Conservation (phyloP, 2,797 vertebrate genomes). For the Gymnopithys bicolor region DNA sequence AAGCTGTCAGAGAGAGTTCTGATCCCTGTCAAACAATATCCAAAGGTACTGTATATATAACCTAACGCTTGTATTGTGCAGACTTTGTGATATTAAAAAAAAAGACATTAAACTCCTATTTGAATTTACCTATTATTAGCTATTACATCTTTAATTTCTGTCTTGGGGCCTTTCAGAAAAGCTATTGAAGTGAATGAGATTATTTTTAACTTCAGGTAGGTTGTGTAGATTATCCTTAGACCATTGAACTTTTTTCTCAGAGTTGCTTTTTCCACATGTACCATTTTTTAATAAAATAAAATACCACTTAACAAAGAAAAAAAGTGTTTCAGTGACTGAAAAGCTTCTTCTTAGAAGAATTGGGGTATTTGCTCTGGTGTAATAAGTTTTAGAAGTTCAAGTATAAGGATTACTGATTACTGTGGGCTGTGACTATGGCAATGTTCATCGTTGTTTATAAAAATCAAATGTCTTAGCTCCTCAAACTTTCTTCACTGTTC, state of each 20-base stretch:
- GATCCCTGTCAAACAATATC: slow-evolving; percentile 98
- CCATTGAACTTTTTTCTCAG: not conserved
- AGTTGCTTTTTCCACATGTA: not conserved
- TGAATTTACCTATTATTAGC: not conserved
- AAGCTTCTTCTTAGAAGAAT: not conserved
- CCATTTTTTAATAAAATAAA: not conserved
- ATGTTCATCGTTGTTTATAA: not conserved
- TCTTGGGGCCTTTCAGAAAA: not conserved
- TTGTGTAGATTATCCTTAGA: not conserved
- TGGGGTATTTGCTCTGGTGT: not conserved
- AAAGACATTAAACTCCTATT: not conserved
- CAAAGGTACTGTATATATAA: slow-evolving; percentile 88
- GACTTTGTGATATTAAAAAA: not conserved
- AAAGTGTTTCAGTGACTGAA: not conserved
- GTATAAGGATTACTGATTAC: not conserved
- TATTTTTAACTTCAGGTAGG: not conserved
- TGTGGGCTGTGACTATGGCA: not conserved
- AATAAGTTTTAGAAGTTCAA: not conserved
- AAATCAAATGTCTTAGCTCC: not conserved
- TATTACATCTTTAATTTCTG: not conserved
- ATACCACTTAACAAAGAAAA: not conserved
- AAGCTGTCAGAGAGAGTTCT: slow-evolving; percentile 97
- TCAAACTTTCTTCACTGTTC: not conserved
- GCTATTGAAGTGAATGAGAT: not conserved
- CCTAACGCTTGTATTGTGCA: not conserved